phyloP scores from a whole-genome alignment of 2,113 vertebrate genomes.

The Aphyosemion australe region DNA sequence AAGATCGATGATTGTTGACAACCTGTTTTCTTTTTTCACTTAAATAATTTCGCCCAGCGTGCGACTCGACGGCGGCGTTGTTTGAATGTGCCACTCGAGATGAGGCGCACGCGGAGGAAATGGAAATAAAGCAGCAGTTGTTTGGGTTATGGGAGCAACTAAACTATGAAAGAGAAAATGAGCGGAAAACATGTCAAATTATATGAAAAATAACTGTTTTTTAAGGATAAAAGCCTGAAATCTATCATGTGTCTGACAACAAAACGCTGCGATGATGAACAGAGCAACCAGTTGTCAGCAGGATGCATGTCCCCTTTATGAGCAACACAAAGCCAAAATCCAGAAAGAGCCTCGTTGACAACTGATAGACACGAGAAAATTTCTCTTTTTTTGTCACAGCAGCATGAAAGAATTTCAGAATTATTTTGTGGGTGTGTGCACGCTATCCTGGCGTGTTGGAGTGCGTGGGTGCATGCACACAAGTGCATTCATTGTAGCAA shows the following conservation, averaged over 20 bases:
- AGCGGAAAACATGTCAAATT: background rate
- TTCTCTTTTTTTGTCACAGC: conserved; percentile 35
- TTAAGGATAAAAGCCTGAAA: conserved; percentile 48
- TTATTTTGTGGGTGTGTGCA: conserved; percentile 6
- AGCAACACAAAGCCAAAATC: conserved; percentile 55
- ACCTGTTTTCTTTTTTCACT: conserved; percentile 9
- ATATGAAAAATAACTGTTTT: conserved; percentile 15
- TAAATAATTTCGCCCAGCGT: conserved; percentile 7
- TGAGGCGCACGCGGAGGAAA: background rate
- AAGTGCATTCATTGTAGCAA: conserved; percentile 3
- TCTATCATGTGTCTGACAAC: conserved; percentile 52
- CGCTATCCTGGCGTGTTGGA: background rate
- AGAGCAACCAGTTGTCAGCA: conserved; percentile 44
- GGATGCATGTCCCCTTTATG: conserved; percentile 38
- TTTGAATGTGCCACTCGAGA: conserved; percentile 20
- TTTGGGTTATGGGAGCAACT: conserved; percentile 42
- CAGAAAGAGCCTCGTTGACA: conserved; percentile 47
- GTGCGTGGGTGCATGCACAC: conserved; percentile 5
- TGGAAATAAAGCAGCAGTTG: conserved; percentile 3
- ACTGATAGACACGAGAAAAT: conserved; percentile 49
- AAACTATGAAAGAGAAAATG: conserved; percentile 20
- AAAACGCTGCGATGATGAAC: conserved; percentile 51
- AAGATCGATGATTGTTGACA: conserved; percentile 17
- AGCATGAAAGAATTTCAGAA: conserved; percentile 40
- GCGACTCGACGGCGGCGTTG: conserved; percentile 1